Evolutionary conservation across 2,113 vertebrate genomes (phyloP).

Genomic region (Madoqua kirkii): DNA sequence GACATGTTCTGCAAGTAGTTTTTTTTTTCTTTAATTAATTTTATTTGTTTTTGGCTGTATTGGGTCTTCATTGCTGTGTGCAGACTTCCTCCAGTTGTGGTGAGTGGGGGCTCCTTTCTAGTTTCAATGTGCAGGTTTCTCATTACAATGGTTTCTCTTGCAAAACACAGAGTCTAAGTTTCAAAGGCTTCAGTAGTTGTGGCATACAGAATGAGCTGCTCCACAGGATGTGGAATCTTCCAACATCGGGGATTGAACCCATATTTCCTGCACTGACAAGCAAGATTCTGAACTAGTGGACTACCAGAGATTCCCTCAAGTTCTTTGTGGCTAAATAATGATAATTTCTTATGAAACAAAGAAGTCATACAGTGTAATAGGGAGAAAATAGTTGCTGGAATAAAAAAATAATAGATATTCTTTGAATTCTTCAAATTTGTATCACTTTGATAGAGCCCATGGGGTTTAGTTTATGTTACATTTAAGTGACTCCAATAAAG

Average conservation of each 20-base stretch:
- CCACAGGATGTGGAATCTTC: neutral
- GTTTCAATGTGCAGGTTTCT: neutral
- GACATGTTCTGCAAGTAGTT: neutral
- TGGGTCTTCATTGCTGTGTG: neutral
- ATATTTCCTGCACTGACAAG: neutral
- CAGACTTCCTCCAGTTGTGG: neutral
- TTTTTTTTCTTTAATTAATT: neutral
- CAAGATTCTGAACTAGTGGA: neutral
- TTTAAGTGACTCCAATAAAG: constrained; percentile 30
- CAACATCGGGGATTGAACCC: neutral
- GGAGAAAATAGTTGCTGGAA: neutral
- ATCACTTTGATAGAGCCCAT: constrained; percentile 12
- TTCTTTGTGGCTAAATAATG: neutral
- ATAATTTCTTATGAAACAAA: neutral
- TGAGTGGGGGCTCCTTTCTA: neutral
- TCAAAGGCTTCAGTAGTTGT: neutral
- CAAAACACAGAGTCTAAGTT: neutral
- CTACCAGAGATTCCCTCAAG: neutral
- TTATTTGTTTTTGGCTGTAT: neutral
- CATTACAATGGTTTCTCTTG: neutral
- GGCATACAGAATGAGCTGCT: neutral
- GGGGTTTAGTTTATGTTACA: neutral
- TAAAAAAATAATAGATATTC: neutral
- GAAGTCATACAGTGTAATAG: neutral
- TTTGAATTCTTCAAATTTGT: constrained; percentile 12